phyloP scores from a whole-genome alignment of 1,140 invertebrate genomes.

The Zaprionus africanus region DNA sequence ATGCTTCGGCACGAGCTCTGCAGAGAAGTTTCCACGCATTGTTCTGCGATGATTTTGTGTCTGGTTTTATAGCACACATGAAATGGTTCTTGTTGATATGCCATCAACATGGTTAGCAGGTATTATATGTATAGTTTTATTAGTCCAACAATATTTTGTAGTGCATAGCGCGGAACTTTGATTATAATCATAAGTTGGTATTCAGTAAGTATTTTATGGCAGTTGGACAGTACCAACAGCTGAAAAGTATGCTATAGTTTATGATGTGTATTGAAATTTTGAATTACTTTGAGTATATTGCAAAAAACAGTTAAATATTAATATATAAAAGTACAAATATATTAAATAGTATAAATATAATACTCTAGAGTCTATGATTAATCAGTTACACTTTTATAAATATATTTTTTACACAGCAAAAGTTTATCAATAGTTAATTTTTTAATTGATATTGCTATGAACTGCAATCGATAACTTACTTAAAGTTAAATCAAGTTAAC shows the following conservation, averaged over 20 bases:
- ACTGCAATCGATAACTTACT: neutral
- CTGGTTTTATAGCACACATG: neutral
- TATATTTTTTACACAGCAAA: too few species aligned
- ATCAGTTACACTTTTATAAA: too few species aligned
- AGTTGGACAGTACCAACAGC: neutral
- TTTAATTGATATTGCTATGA: too few species aligned
- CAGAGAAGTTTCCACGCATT: neutral
- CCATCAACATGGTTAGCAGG: neutral
- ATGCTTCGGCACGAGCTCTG: neutral
- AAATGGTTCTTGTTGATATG: neutral
- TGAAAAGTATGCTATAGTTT: conserved; percentile 5
- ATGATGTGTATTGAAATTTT: too few species aligned
- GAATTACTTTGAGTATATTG: too few species aligned
- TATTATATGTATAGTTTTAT: neutral
- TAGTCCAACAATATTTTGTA: neutral
- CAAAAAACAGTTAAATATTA: too few species aligned
- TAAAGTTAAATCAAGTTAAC: neutral
- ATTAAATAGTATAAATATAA: too few species aligned
- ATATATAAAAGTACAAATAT: too few species aligned
- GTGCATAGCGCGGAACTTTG: neutral
- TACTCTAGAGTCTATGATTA: too few species aligned
- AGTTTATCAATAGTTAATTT: too few species aligned
- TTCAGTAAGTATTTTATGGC: neutral
- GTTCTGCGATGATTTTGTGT: neutral
- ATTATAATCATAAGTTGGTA: neutral